These are phyloP conservation scores for Cyclura pinguis DNA, from an alignment of 2,797 vertebrate species.

Conservation along the genomic window DNA sequence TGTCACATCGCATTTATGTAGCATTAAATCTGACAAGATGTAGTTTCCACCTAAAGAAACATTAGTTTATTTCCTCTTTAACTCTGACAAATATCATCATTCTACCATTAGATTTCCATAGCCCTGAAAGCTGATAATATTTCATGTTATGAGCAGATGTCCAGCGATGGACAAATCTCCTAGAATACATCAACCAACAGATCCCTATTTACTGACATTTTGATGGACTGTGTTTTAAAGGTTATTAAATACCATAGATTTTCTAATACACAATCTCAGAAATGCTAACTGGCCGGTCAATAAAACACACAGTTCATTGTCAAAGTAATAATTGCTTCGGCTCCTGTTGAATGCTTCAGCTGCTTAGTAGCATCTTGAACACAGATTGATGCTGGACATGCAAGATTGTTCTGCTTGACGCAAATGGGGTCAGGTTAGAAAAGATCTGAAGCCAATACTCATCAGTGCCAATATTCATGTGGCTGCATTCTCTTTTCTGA, in stretches of 20 bases:
- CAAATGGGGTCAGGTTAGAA: no score
- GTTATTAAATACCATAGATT: constrained; percentile 13
- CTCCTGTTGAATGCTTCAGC: background rate
- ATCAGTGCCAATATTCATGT: background rate
- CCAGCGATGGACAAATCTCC: background rate
- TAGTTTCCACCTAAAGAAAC: constrained; percentile 29
- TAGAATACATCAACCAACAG: background rate
- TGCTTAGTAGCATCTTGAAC: background rate
- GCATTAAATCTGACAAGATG: constrained; percentile 38
- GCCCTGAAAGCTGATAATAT: accelerated
- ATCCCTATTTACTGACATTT: constrained; percentile 8
- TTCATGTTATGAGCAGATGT: background rate
- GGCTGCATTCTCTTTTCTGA: background rate
- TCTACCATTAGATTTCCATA: constrained; percentile 15
- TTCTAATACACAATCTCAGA: background rate
- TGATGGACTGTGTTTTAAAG: background rate
- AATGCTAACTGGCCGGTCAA: constrained; percentile 4
- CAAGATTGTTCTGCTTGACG: background rate
- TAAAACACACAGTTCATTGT: background rate
- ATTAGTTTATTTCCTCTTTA: constrained; percentile 4
- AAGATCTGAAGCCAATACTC: background rate
- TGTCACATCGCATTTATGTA: constrained; percentile 59
- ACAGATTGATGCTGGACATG: background rate
- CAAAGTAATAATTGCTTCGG: background rate
- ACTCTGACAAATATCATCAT: background rate